phyloP scores from a whole-genome alignment of 2,888 invertebrate genomes.

The Sepioteuthis lessoniana region DNA sequence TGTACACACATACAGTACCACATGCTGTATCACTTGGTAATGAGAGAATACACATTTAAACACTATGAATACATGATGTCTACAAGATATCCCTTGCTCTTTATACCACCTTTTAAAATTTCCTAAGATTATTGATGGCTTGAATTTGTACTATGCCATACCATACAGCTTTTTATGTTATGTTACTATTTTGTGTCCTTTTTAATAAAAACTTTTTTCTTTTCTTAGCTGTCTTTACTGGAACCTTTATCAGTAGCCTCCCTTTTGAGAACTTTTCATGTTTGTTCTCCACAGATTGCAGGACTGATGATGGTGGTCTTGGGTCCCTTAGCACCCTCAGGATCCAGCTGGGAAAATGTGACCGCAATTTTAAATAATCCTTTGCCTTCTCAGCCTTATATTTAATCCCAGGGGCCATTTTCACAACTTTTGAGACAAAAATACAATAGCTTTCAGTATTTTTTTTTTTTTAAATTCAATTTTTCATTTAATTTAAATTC shows the following conservation, averaged over 20 bases:
- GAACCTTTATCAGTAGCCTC: neutral
- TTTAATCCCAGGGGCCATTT: constrained; percentile 13
- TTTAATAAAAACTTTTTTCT: neutral
- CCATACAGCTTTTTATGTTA: neutral
- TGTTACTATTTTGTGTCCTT: neutral
- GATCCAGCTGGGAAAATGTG: constrained; percentile 33
- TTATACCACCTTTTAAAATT: neutral
- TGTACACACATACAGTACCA: too few relatives aligned
- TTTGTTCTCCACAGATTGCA: constrained; percentile 23
- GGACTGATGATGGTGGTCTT: neutral
- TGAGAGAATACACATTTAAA: neutral
- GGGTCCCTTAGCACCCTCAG: constrained; percentile 33
- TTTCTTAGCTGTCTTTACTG: neutral
- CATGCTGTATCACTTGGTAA: too few relatives aligned
- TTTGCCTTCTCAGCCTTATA: neutral
- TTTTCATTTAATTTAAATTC: neutral
- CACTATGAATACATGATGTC: neutral
- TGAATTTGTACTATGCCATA: neutral
- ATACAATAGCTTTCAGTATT: neutral
- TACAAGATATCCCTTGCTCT: neutral
- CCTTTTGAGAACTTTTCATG: constrained; percentile 23
- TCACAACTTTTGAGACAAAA: constrained; percentile 12
- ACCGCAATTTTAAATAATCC: constrained; percentile 33
- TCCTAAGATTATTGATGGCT: neutral
- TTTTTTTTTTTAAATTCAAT: neutral